A percentile compares a stretch with the other conserved stretches of the same genome.
phyloP scores from a whole-genome alignment of 2,797 vertebrate species.

The Carcharodon carcharias region DNA sequence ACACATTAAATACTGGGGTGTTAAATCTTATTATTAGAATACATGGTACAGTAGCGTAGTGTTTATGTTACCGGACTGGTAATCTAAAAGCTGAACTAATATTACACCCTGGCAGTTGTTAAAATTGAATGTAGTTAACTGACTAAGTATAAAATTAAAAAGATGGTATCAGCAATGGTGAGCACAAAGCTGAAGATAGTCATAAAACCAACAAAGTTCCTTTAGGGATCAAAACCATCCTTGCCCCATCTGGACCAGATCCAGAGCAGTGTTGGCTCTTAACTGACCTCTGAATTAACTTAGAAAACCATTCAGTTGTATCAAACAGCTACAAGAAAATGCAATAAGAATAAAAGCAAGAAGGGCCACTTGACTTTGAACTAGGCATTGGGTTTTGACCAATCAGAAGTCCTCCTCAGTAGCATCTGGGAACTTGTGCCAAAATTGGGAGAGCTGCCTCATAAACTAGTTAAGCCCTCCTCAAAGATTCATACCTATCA shows the following conservation, averaged over 20 bases:
- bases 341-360: neutral
- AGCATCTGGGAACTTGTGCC: neutral
- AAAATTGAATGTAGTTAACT: neutral
- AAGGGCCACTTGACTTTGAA: neutral
- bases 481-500: neutral
- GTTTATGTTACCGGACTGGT: neutral
- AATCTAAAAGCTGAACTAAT: neutral
- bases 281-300: too few relatives aligned
- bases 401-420: neutral
- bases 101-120: neutral
- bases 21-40: neutral
- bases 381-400: neutral
- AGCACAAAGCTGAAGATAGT: too few relatives aligned
- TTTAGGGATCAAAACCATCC: too few relatives aligned
- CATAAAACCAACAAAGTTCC: too few relatives aligned
- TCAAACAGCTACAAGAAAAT: too few relatives aligned
- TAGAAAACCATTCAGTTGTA: too few relatives aligned
- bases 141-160: neutral
- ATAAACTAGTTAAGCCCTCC: neutral
- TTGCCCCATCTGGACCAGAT: too few relatives aligned
- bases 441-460: neutral
- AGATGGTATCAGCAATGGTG: too few relatives aligned
- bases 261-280: too few relatives aligned
- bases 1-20: neutral
- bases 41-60: neutral